Evolutionary conservation across 1,140 invertebrate genomes (phyloP), one percentile per base, ranked within the genome.

Genomic region (Scaptomyza hsui): DNA sequence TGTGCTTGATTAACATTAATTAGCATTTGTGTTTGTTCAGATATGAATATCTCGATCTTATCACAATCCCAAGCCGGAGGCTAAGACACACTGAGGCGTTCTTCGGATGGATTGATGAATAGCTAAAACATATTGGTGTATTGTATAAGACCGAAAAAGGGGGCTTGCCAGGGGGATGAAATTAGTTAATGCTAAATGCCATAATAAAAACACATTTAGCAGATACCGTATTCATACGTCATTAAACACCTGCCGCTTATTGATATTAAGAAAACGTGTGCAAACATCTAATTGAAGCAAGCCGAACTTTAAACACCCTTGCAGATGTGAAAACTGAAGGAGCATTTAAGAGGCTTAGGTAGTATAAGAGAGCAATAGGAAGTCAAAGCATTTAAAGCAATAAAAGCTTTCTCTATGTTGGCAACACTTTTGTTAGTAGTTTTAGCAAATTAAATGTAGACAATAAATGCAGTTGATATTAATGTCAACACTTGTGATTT

Each of bases 1-100:
- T 64, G 60, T 71, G 68, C 37, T 64, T 19, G 37, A 65, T 71
- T 71, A 71, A 65, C 68, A 71, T 65, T 56, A 9, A 71, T 71
- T 71, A 71, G 52, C 68, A 71, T 71, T 44, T 35, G 35, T 9
- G 44, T 44, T 37, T 9, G 44, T 44, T 37, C 45, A 41, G n/a
- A 15, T 26, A 21, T 15, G 4, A 13, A 10, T 15, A 51, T 39
- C 32, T 53, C 6, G 4, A 19, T n/a, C 32, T 37, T 10, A 12
- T 35, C 32, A 12, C 32, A 35, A 35, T 2, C 12, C 10, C 32
- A 37, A 37, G n/a, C 32, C 12, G 0, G 0, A 37, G 32, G 5
- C 48, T 7, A 12, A 18, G 4, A 1, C 29, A 37, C 12, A 37
- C 12, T 19, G 10, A 51, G 15, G 12, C 18, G n/a, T 39, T 53